Conservation (phyloP, 1,140 invertebrate genomes). For the Cotesia vestalis region DNA sequence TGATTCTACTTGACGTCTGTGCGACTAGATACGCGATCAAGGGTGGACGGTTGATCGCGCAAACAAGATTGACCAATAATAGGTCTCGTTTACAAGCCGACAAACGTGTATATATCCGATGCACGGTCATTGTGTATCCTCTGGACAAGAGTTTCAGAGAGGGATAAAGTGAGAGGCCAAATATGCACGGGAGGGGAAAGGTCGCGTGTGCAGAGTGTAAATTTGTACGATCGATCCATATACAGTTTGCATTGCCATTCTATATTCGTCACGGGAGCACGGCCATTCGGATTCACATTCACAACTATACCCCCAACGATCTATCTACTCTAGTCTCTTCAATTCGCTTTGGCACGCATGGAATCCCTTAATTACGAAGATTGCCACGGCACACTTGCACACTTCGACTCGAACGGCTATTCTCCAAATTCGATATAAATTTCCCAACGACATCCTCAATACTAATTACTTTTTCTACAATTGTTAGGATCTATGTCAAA, state of each 20-base stretch:
- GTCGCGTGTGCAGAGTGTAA: slow-evolving; percentile 37
- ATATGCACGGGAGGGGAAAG: neutral
- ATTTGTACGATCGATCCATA: slow-evolving; percentile 36
- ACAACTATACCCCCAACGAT: neutral
- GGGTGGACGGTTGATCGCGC: slow-evolving; percentile 30
- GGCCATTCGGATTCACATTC: slow-evolving; percentile 27
- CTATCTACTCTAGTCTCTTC: slow-evolving; percentile 27
- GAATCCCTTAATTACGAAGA: slow-evolving; percentile 40
- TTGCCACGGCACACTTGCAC: slow-evolving; percentile 22
- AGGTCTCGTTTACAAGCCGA: slow-evolving; percentile 38
- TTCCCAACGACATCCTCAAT: slow-evolving; percentile 9
- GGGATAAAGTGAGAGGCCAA: neutral
- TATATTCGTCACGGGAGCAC: slow-evolving; percentile 27
- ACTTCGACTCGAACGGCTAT: slow-evolving; percentile 18
- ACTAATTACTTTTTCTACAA: slow-evolving; percentile 21
- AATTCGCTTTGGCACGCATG: slow-evolving; percentile 37
- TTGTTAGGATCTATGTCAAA: neutral
- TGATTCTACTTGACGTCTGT: slow-evolving; percentile 9
- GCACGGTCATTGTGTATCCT: neutral
- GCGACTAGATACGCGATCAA: slow-evolving; percentile 10
- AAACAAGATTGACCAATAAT: slow-evolving; percentile 39
- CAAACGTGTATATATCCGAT: slow-evolving; percentile 32
- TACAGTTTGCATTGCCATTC: slow-evolving; percentile 21
- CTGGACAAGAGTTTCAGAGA: neutral
- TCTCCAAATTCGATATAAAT: slow-evolving; percentile 29